These are phyloP conservation scores for Oreochromis tanganicae DNA, from an alignment of 2,113 vertebrate genomes.

Conservation along the genomic window DNA sequence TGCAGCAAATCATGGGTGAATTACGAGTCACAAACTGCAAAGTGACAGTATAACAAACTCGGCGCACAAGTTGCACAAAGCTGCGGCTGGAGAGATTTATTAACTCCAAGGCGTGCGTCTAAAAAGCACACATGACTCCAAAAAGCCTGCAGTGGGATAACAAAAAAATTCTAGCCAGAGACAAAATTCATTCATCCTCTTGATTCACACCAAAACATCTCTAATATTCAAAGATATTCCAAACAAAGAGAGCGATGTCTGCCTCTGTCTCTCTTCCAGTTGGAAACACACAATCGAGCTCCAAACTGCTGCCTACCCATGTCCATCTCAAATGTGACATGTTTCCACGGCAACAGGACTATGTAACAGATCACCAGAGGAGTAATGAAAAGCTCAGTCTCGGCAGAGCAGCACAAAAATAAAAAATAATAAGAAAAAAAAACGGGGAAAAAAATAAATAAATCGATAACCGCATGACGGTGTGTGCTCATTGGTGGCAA, in stretches of 20 bases:
- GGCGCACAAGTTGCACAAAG: background rate
- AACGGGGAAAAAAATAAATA: background rate
- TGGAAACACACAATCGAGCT: conserved; percentile 5
- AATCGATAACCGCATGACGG: conserved; percentile 4
- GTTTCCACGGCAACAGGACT: conserved; percentile 60
- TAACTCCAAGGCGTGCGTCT: background rate
- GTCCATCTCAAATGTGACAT: conserved; percentile 56
- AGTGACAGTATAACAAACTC: background rate
- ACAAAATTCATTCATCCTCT: background rate
- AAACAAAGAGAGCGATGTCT: rapidly evolving
- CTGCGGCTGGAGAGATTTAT: conserved; percentile 18
- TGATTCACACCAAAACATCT: background rate
- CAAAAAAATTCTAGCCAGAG: background rate
- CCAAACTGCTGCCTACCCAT: conserved; percentile 34
- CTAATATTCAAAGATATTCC: background rate
- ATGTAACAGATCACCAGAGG: conserved; percentile 51
- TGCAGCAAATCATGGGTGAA: background rate
- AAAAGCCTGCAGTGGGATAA: background rate
- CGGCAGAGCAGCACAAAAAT: background rate
- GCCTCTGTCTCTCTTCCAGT: background rate
- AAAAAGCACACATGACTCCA: background rate
- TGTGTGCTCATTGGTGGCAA: background rate
- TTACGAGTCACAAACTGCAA: background rate
- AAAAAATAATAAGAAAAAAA: background rate
- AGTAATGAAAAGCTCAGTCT: conserved; percentile 30